Percentiles rank a stretch among this genome's conserved stretches.
Evolutionary conservation across 2,888 invertebrate genomes (phyloP).

Genomic region (Scrobipalpa atriplicella): DNA sequence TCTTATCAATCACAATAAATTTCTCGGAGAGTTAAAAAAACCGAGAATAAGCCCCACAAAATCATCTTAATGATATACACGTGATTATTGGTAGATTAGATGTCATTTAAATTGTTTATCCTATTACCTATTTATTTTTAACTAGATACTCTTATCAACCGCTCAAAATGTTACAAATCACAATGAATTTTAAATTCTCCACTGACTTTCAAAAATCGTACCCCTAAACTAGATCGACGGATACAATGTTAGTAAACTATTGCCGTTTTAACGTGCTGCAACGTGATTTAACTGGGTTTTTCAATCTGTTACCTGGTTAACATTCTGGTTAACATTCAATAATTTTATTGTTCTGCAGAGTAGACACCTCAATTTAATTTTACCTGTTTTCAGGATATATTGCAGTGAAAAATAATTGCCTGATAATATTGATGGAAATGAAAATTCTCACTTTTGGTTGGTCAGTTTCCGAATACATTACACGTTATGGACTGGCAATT

Average conservation of each 20-base stretch:
- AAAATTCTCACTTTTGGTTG: background rate
- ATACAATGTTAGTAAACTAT: conserved; percentile 67
- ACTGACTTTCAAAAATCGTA: conserved; percentile 55
- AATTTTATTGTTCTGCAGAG: conserved; percentile 6
- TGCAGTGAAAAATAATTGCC: background rate
- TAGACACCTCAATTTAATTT: background rate
- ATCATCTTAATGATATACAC: too few species aligned
- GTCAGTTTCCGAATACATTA: background rate
- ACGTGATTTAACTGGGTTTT: background rate
- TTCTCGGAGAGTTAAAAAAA: too few species aligned
- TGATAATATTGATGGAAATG: background rate
- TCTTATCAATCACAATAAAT: too few species aligned
- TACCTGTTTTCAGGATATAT: background rate
- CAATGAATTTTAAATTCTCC: background rate
- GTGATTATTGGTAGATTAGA: too few species aligned
- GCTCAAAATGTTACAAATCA: background rate
- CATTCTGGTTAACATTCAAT: conserved; percentile 3
- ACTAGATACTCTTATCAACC: background rate
- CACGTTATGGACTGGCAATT: too few species aligned
- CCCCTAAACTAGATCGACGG: conserved; percentile 65
- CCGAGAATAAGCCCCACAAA: too few species aligned
- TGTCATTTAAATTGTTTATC: too few species aligned
- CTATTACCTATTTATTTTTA: too few species aligned
- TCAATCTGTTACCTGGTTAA: conserved; percentile 7
- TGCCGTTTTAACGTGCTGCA: conserved; percentile 38